Evolutionary conservation across 2,113 vertebrate species (phyloP), one percentile per base, ranked within the genome.

Genomic region (Burhinus bistriatus): DNA sequence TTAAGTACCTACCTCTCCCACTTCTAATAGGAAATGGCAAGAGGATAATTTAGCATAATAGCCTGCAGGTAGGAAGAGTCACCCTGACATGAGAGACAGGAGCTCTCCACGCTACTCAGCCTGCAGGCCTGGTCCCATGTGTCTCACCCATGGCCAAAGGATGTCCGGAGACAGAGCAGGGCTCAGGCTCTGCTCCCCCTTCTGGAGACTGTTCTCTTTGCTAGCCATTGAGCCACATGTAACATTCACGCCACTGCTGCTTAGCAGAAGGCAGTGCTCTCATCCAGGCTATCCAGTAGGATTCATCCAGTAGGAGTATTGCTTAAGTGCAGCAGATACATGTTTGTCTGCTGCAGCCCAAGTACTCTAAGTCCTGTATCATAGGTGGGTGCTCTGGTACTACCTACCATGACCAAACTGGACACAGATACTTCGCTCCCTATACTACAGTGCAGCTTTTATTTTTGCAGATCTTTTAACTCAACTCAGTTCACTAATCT

Each of bases 181-280:
- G 11, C 42, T 91, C 52, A 59, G 59, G 13, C 32, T 90, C 11
- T 51, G 44, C 36, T 87, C 11, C 45, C 34, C 16, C 7, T 68
- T 62, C 58, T 49, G 52, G 54, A 57, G 44, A 6, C 54, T 72
- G 11, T 44, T 86, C 20, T 62, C 23, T 85, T 71, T 52, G 9
- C 15, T 29, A 0, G 34, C 58, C 5, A 1, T 9, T 32, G 27
- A 86, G 49, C 2, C 16, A 44, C 12, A 5, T 0, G 2, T 9
- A 55, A 44, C 65, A 65, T 69, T 57, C 40, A 36, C 27, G 15
- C 30, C 26, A 13, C 0, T 40, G 52, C 54, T 19, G 9, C 36
- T 66, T 58, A 54, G 14, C 27, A 59, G 38, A 25, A 38, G 10
- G 9, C 20, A 69, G 10, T 15, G 9, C 5, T 21, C 8, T 91